Conservation (phyloP, 2,113 vertebrate genomes). For the Chionis minor region DNA sequence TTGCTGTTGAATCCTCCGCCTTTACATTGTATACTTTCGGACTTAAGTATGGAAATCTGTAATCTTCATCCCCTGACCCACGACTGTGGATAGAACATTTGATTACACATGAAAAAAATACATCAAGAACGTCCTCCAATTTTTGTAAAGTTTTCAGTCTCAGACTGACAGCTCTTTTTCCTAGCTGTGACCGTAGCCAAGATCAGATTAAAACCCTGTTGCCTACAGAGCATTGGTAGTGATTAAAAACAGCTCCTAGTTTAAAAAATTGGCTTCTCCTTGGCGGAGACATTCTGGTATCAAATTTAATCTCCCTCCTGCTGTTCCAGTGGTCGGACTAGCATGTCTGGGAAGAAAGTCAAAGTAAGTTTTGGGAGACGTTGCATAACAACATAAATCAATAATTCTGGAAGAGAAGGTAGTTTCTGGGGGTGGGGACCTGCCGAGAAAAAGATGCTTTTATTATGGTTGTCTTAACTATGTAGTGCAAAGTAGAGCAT, state of each 20-base stretch:
- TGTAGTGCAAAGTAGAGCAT: not conserved
- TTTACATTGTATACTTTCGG: not conserved
- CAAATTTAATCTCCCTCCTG: not conserved
- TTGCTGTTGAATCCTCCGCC: not conserved
- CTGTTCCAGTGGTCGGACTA: constrained; percentile 15
- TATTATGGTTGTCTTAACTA: not conserved
- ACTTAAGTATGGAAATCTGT: not conserved
- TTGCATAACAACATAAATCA: not conserved
- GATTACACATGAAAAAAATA: not conserved
- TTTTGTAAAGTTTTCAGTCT: constrained; percentile 5
- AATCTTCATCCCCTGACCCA: not conserved
- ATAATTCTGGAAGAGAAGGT: not conserved
- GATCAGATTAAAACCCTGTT: not conserved
- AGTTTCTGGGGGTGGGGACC: not conserved
- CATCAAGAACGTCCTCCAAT: not conserved
- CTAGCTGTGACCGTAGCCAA: not conserved
- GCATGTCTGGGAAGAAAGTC: constrained; percentile 23
- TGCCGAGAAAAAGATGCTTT: not conserved
- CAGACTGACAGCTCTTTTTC: not conserved
- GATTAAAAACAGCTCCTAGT: constrained; percentile 11
- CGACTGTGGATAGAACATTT: not conserved
- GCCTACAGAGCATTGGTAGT: not conserved
- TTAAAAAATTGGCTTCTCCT: constrained; percentile 2
- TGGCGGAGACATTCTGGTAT: not conserved
- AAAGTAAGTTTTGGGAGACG: not conserved